These are phyloP conservation scores for Leucozona laternaria DNA, from an alignment of 2,888 invertebrate genomes.

Conservation along the genomic window DNA sequence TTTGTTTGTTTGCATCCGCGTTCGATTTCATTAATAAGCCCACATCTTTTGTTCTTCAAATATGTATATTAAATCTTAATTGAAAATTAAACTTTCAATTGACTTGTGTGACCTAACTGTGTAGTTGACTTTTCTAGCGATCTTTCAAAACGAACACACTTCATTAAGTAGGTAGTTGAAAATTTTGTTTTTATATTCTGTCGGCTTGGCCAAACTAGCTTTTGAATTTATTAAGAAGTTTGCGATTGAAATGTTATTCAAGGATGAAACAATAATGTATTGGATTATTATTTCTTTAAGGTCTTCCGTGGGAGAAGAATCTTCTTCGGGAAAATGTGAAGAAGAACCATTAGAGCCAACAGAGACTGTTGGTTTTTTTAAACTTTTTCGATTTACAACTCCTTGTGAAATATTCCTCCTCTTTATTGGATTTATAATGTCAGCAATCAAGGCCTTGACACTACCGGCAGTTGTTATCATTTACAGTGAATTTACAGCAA, in stretches of 20 bases:
- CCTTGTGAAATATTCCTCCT: slow-evolving; percentile 85
- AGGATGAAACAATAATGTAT: neutral
- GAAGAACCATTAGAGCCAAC: slow-evolving; percentile 69
- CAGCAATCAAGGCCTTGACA: slow-evolving; percentile 86
- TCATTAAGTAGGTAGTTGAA: neutral
- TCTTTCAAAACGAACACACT: slow-evolving; percentile 29
- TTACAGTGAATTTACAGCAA: slow-evolving; percentile 89
- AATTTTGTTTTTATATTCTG: neutral
- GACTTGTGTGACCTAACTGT: slow-evolving; percentile 51
- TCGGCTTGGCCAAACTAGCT: neutral
- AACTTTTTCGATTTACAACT: slow-evolving; percentile 86
- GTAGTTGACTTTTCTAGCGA: slow-evolving; percentile 46
- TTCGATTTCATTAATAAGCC: slow-evolving; percentile 16
- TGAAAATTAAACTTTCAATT: slow-evolving; percentile 58
- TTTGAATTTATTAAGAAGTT: slow-evolving; percentile 33
- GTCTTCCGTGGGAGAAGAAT: slow-evolving; percentile 67
- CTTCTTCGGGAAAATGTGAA: slow-evolving; percentile 65
- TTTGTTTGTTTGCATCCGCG: neutral
- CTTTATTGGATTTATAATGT: slow-evolving; percentile 86
- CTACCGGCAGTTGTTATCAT: slow-evolving; percentile 89
- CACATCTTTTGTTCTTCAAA: neutral
- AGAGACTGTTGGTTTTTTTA: slow-evolving; percentile 79
- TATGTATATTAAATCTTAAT: slow-evolving; percentile 38
- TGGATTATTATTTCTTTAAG: slow-evolving; percentile 15
- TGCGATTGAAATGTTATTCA: slow-evolving; percentile 36